Percentiles rank a stretch among this genome's conserved stretches.
Conservation (phyloP, 2,113 vertebrate genomes). For the Notarius quadriscutis region DNA sequence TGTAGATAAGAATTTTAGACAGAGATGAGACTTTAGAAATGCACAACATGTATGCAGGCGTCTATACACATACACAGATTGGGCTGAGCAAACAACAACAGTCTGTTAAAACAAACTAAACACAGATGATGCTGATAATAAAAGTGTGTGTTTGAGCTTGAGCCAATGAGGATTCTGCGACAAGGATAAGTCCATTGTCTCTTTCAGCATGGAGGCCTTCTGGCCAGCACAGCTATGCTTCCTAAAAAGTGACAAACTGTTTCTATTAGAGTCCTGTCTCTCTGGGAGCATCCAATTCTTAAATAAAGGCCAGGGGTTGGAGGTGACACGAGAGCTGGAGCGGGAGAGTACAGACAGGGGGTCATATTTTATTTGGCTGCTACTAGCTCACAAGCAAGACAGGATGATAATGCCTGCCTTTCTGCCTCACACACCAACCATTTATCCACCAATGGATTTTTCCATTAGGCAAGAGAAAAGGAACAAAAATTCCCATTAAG, state of each 20-base stretch:
- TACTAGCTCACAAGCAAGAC: conserved; percentile 37
- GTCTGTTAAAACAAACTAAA: neutral
- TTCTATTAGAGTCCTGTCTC: conserved; percentile 46
- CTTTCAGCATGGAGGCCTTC: neutral
- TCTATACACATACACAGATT: neutral
- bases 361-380: conserved; percentile 47
- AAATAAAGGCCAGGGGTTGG: conserved; percentile 47
- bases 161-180: neutral
- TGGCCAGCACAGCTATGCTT: conserved; percentile 26
- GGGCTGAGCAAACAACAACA: neutral
- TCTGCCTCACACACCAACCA: conserved; percentile 35
- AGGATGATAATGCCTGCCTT: conserved; percentile 44
- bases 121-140: conserved; percentile 3
- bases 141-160: neutral
- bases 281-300: conserved; percentile 41
- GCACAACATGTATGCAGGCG: neutral
- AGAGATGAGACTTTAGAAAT: neutral
- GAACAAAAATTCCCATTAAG: conserved; percentile 47
- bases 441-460: conserved; percentile 50
- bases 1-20: neutral
- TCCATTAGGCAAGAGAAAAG: conserved; percentile 41
- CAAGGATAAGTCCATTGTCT: conserved; percentile 26
- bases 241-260: conserved; percentile 47
- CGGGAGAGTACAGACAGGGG: conserved; percentile 24
- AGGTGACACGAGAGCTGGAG: conserved; percentile 46